Conservation (phyloP, 2,888 invertebrate genomes). For the Zygaena filipendulae region DNA sequence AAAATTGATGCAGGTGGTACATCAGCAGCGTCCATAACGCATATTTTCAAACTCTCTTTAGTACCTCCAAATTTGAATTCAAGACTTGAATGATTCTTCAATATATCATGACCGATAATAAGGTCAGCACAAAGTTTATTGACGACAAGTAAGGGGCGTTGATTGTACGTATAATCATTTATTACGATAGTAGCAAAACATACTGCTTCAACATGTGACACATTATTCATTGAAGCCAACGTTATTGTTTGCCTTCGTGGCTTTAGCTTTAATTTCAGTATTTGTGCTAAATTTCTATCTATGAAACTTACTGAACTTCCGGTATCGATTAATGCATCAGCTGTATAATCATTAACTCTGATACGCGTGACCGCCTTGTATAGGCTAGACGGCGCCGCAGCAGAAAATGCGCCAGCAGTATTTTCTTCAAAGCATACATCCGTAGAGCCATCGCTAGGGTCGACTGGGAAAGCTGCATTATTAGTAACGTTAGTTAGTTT, state of each 20-base stretch:
- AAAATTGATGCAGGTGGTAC: not conserved
- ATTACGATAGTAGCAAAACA: not conserved
- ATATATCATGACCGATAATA: constrained; percentile 1
- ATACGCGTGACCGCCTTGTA: not conserved
- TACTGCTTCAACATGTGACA: no score
- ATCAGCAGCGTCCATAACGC: not conserved
- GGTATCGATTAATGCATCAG: constrained; percentile 1
- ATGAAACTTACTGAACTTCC: not conserved
- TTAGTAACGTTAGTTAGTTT: no score
- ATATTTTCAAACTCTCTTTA: not conserved
- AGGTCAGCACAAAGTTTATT: not conserved
- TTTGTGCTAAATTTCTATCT: not conserved
- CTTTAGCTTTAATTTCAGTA: not conserved
- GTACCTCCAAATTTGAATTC: not conserved
- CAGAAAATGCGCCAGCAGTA: not conserved
- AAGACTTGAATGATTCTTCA: not conserved
- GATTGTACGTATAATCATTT: not conserved
- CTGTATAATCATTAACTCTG: no score
- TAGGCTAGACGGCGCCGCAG: not conserved
- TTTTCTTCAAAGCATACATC: not conserved
- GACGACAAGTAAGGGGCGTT: not conserved
- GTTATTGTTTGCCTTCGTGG: not conserved
- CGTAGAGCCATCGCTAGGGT: no score
- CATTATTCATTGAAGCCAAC: not conserved
- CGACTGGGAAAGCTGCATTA: not conserved